These are phyloP conservation scores for Pygathrix nemaeus DNA, from an alignment of 2,113 vertebrate genomes.

Conservation along the genomic window DNA sequence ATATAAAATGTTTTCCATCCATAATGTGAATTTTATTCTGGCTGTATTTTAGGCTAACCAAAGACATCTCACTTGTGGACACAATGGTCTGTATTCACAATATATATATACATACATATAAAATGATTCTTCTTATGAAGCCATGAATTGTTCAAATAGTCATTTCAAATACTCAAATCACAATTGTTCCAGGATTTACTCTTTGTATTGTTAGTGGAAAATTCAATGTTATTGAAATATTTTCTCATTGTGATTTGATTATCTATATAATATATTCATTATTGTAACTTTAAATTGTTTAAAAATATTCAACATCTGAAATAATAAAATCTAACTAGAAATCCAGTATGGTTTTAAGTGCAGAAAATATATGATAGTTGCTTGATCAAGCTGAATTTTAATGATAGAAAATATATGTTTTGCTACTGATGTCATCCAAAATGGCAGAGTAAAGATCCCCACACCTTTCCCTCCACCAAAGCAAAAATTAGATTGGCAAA, in stretches of 20 bases:
- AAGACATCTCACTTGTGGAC: neutral
- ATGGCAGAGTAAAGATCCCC: neutral
- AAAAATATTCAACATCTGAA: neutral
- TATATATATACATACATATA: neutral
- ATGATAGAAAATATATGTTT: neutral
- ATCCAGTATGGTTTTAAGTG: neutral
- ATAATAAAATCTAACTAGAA: neutral
- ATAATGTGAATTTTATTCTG: neutral
- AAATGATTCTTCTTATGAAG: neutral
- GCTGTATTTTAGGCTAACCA: neutral
- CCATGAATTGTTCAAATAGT: neutral
- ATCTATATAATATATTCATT: neutral
- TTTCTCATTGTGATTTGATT: neutral
- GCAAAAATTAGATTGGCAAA: neutral
- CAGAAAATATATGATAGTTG: neutral
- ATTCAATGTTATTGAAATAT: neutral
- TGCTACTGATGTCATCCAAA: neutral
- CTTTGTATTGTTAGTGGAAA: neutral
- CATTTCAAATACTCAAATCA: neutral
- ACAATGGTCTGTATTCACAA: neutral
- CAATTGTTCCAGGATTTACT: neutral
- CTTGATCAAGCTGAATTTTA: neutral
- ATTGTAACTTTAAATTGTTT: neutral
- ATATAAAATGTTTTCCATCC: neutral
- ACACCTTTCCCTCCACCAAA: neutral